Base-by-base conservation (phyloP, 1,140 invertebrate genomes). In the Oppia nitens region DNA sequence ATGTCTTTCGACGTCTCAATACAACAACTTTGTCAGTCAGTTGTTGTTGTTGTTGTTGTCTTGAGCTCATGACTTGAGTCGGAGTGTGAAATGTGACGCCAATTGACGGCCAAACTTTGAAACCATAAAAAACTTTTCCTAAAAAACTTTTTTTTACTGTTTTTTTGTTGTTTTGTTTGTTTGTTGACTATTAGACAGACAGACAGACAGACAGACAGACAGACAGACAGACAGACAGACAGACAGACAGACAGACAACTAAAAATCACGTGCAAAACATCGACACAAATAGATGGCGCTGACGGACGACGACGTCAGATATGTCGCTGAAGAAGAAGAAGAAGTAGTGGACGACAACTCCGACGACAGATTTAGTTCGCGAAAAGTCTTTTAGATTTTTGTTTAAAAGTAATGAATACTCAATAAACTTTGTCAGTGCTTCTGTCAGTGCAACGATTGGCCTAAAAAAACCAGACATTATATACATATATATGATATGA, bases 121-220 rank as follows among this genome's bases (percentile, higher is more conserved):
- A 77, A n/a, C n/a, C n/a, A n/a, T n/a, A n/a, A n/a, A n/a, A n/a
- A n/a, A n/a, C n/a, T n/a, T n/a, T n/a, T n/a, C n/a, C n/a, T n/a
- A n/a, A n/a, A n/a, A n/a, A n/a, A n/a, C n/a, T n/a, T n/a, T n/a
- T n/a, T n/a, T n/a, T n/a, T n/a, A n/a, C n/a, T n/a, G n/a, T n/a
- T n/a, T n/a, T n/a, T n/a, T n/a, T n/a, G n/a, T n/a, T n/a, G n/a
- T n/a, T n/a, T n/a, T n/a, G n/a, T 71, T 90, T 92, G 74, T 98
- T 98, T 1, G 93, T 93, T 0, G 93, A 92, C 81, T 97, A 57
- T 47, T 57, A 20, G 11, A 47, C 6, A 54, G 27, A 28, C 4
- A 25, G 6, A 45, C 11, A 21, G 50, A 52, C 11, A 52, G 21
- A 23, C 6, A 50, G n/a, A 50, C 11, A 50, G 20, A 9, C 6